phyloP scores from a whole-genome alignment of 2,113 vertebrate species.

The Nibea albiflora region DNA sequence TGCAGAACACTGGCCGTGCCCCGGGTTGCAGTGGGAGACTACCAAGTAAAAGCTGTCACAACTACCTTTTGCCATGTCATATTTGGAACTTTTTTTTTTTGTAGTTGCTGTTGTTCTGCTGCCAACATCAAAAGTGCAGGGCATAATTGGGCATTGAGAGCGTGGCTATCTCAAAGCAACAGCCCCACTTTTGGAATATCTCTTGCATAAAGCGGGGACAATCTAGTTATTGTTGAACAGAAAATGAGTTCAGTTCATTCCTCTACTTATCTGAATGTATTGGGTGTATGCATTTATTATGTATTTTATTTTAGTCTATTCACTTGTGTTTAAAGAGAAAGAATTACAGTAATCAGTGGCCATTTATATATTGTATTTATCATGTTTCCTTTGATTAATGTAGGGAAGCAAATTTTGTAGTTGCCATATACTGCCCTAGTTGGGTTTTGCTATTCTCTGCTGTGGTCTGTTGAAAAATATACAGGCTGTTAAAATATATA shows the following conservation, averaged over 20 bases:
- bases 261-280: not conserved
- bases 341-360: not conserved
- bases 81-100: constrained; percentile 5
- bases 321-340: not conserved
- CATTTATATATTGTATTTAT: not conserved
- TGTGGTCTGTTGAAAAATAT: not conserved
- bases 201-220: constrained; percentile 9
- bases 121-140: constrained; percentile 13
- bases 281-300: not conserved
- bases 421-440: not conserved
- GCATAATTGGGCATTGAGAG: constrained; percentile 13
- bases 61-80: constrained; percentile 29
- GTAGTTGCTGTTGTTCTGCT: constrained; percentile 17
- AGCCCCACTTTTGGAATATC: constrained; percentile 14
- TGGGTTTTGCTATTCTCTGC: not conserved
- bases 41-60: constrained; percentile 23
- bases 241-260: not conserved
- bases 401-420: no score
- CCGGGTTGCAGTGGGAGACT: constrained; percentile 22
- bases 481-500: not conserved
- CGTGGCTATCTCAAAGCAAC: constrained; percentile 28
- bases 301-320: not conserved
- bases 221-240: constrained; percentile 10
- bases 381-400: not conserved
- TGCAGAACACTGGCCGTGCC: constrained; percentile 35